Evolutionary conservation across 2,113 vertebrate species (phyloP).

Genomic region (Pseudopodoces humilis): DNA sequence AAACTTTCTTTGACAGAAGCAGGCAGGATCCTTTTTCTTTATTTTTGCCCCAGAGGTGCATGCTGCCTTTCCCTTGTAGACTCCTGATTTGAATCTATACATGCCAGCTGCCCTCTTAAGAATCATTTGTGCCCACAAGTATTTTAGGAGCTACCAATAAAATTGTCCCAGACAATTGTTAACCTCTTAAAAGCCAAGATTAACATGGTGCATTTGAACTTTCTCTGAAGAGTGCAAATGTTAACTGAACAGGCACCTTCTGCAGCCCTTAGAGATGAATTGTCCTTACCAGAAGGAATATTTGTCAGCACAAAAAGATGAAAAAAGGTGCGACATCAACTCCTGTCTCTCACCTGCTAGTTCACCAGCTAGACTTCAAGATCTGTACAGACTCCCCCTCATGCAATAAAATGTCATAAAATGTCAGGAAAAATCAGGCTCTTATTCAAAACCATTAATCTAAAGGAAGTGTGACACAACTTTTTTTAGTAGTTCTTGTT

Average conservation of each 20-base stretch:
- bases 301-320: not conserved
- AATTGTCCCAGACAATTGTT: not conserved
- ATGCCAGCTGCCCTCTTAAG: not conserved
- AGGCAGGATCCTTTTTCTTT: not conserved
- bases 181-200: not conserved
- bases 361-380: not conserved
- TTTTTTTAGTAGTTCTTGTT: not conserved
- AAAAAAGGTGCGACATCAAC: not conserved
- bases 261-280: not conserved
- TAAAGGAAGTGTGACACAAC: conserved; percentile 47
- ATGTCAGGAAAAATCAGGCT: conserved; percentile 35
- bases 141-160: conserved; percentile 7
- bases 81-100: not conserved
- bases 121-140: not conserved
- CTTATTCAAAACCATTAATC: conserved; percentile 45
- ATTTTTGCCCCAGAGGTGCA: not conserved
- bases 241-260: not conserved
- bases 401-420: conserved; percentile 27
- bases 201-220: not conserved
- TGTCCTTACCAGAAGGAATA: not conserved
- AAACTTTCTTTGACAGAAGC: not conserved
- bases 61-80: not conserved
- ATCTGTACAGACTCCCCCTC: not conserved
- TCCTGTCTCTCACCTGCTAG: not conserved
- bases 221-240: not conserved